phyloP scores from a whole-genome alignment of 2,797 vertebrate genomes.

The Tangara arthus region DNA sequence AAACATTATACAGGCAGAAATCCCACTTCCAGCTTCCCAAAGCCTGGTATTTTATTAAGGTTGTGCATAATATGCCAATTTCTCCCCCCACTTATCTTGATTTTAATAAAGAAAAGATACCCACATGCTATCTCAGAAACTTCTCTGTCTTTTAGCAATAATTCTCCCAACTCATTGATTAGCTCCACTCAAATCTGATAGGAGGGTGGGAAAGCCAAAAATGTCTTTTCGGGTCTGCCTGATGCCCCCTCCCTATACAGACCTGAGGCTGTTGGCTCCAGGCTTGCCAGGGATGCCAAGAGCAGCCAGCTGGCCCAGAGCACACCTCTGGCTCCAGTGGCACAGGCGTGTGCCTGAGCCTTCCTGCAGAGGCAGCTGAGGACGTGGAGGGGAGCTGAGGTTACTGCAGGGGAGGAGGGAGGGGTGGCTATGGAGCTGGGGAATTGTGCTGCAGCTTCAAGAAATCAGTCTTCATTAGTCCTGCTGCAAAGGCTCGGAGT shows the following conservation, averaged over 20 bases:
- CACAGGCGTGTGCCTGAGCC: not conserved
- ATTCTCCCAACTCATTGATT: not conserved
- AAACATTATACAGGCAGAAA: not conserved
- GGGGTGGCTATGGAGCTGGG: not conserved
- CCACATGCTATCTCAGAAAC: rapidly evolving
- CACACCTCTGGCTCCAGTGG: not conserved
- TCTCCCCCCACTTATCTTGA: rapidly evolving
- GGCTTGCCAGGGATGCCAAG: rapidly evolving
- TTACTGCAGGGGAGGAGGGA: not conserved
- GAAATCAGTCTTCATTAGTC: slow-evolving; percentile 40
- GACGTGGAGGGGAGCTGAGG: slow-evolving; percentile 11
- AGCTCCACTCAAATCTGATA: not conserved
- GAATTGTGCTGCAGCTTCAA: not conserved
- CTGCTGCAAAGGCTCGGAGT: not conserved
- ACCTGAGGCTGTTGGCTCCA: not conserved
- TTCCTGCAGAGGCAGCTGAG: not conserved
- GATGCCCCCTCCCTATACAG: not conserved
- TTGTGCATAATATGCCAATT: not conserved
- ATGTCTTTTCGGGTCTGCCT: not conserved
- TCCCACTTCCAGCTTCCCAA: not conserved
- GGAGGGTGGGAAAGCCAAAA: not conserved
- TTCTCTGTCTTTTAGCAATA: not conserved
- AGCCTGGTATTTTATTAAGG: not conserved
- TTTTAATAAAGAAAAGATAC: not conserved
- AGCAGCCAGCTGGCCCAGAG: not conserved